Conservation (phyloP, 2,113 vertebrate species). For the Laticauda laticaudata region DNA sequence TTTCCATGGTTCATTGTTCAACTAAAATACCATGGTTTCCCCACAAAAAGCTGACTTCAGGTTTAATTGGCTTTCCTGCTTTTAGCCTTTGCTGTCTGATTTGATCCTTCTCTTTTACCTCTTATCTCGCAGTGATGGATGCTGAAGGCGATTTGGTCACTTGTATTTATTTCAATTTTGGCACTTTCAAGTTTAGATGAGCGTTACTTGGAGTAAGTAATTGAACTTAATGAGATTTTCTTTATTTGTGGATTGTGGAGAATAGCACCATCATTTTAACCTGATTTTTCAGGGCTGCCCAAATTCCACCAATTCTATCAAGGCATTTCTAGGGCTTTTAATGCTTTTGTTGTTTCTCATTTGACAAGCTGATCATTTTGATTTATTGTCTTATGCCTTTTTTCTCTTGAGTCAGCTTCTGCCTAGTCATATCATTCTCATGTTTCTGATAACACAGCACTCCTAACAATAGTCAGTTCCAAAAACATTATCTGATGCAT, state of each 20-base stretch:
- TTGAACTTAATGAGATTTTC: background rate
- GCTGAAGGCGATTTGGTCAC: background rate
- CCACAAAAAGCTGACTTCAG: conserved; percentile 7
- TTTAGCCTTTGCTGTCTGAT: background rate
- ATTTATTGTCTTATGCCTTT: conserved; percentile 12
- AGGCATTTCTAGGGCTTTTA: background rate
- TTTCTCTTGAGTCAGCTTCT: conserved; percentile 11
- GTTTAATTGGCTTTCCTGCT: conserved; percentile 18
- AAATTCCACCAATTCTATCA: background rate
- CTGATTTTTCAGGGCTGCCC: background rate
- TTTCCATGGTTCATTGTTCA: background rate
- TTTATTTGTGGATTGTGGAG: background rate
- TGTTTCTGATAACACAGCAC: background rate
- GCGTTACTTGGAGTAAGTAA: background rate
- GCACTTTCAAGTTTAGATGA: background rate
- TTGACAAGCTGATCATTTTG: conserved; percentile 17
- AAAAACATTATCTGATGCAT: background rate
- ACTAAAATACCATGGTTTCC: background rate
- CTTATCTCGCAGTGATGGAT: background rate
- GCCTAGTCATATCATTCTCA: conserved; percentile 18
- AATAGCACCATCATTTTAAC: background rate
- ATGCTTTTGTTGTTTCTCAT: background rate
- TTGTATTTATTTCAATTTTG: background rate
- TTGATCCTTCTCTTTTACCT: background rate
- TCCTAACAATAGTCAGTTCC: conserved; percentile 8